Evolutionary conservation across 2,113 vertebrate genomes (phyloP).

Genomic region (Trinectes maculatus): DNA sequence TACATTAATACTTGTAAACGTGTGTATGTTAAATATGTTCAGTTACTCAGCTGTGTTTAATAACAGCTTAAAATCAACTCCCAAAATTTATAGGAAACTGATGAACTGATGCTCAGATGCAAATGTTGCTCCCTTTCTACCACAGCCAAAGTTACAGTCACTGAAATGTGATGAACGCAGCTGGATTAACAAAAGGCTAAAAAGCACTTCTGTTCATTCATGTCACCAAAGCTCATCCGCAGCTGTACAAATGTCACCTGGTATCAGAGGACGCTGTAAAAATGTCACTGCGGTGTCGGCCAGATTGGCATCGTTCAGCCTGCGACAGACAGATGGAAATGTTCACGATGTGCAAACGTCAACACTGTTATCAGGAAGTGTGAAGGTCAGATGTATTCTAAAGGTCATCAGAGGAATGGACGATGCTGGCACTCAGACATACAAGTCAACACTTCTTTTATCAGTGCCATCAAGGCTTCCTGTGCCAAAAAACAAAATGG

Average conservation of each 20-base stretch:
- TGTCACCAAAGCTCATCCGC: background rate
- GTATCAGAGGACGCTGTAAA: constrained; percentile 38
- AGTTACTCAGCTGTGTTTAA: no score
- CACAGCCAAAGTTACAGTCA: background rate
- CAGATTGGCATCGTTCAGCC: constrained; percentile 30
- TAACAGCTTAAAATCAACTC: no score
- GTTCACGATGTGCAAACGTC: background rate
- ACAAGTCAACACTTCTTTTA: background rate
- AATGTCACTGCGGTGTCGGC: constrained; percentile 32
- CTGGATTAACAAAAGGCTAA: constrained; percentile 17
- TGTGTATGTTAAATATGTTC: no score
- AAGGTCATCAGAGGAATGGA: constrained; percentile 23
- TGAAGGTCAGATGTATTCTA: constrained; percentile 32
- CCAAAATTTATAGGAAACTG: no score
- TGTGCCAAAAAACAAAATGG: no score
- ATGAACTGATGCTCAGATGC: no score
- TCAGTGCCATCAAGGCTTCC: background rate
- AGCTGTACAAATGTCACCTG: constrained; percentile 56
- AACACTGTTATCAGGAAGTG: constrained; percentile 35
- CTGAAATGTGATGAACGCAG: background rate
- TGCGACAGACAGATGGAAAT: constrained; percentile 8
- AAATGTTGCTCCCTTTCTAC: no score
- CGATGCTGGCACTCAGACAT: background rate
- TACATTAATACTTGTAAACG: no score
- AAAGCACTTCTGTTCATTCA: constrained; percentile 4